phyloP scores from a whole-genome alignment of 2,888 invertebrate genomes.

The Drosophila recens region DNA sequence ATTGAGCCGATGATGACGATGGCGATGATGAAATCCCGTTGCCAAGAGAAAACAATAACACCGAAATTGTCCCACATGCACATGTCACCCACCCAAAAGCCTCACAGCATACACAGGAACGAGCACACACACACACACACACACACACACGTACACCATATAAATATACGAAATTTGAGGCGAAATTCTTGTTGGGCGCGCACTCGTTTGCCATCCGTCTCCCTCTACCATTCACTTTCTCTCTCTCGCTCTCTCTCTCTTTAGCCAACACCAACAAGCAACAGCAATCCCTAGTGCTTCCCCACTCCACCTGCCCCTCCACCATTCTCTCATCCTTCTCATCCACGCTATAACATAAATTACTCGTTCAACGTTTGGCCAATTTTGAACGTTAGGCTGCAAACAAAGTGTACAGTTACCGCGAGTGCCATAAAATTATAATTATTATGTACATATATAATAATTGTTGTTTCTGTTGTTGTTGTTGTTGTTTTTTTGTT shows the following conservation, averaged over 20 bases:
- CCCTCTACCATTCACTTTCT: neutral
- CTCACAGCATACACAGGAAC: slow-evolving; percentile 14
- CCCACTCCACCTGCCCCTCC: neutral
- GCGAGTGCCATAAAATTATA: slow-evolving; percentile 28
- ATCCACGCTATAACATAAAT: slow-evolving; percentile 22
- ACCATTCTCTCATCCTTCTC: neutral
- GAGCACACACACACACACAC: slow-evolving; percentile 4
- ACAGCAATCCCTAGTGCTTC: slow-evolving; percentile 2
- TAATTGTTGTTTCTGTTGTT: slow-evolving; percentile 8
- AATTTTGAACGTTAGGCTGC: slow-evolving; percentile 59
- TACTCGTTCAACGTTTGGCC: slow-evolving; percentile 49
- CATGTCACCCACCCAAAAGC: slow-evolving; percentile 52
- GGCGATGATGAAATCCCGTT: slow-evolving; percentile 56
- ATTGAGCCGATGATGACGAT: slow-evolving; percentile 6
- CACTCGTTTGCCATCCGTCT: neutral
- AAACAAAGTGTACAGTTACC: slow-evolving; percentile 64
- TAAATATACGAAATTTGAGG: slow-evolving; percentile 64
- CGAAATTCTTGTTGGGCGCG: slow-evolving; percentile 42
- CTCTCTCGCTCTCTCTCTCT: neutral
- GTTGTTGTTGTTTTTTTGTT: no score
- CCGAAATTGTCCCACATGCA: slow-evolving; percentile 65
- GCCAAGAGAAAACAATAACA: slow-evolving; percentile 53
- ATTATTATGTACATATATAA: slow-evolving; percentile 25
- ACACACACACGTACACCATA: slow-evolving; percentile 15
- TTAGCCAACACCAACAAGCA: neutral